Base-by-base conservation (phyloP, 2,113 vertebrate species). In the Falcunculus frontatus region DNA sequence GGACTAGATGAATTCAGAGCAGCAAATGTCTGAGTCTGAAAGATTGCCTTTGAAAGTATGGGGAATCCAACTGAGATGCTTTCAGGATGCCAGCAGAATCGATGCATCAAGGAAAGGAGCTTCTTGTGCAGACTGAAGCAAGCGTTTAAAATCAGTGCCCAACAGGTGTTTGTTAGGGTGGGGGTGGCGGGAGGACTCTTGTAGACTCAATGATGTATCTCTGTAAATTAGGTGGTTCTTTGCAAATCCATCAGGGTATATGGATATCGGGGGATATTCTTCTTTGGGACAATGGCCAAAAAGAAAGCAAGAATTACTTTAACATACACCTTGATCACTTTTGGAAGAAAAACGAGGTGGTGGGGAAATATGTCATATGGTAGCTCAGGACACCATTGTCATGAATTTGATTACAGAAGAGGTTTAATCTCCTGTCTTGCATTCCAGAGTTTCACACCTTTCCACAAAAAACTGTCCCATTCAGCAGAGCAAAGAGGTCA, bases 401-500 rank as follows among this genome's bases (percentile, higher is more conserved):
- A 42, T 33, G 10, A 70, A 68, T 46, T 72, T 83, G 35, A 47
- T 78, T 26, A 35, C 14, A 50, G 5, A 49, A 37, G 73, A 77
- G 15, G 13, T 56, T 67, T 85, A 16, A 39, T 59, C 29, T 80
- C 25, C 46, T 57, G n/a, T 67, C 47, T 23, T 2, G 0, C 41
- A 72, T 53, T 68, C 53, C 47, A 59, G 26, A 53, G 12, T 67
- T 92, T 82, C 52, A 46, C 37, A 62, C 8, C 22, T 67, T 27
- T 46, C 29, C 2, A 0, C 6, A 13, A 73, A 73, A 47, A 73
- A 69, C 16, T 3, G 0, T 37, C 41, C 39, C 29, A 3, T 56
- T 55, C 47, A 72, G 69, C 32, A 63, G n/a, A 65, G 37, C 52
- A 62, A 68, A 84, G 52, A 75, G 25, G 21, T 64, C 53, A 42